phyloP scores from a whole-genome alignment of 1,140 invertebrate genomes.

The Tenebrio molitor region DNA sequence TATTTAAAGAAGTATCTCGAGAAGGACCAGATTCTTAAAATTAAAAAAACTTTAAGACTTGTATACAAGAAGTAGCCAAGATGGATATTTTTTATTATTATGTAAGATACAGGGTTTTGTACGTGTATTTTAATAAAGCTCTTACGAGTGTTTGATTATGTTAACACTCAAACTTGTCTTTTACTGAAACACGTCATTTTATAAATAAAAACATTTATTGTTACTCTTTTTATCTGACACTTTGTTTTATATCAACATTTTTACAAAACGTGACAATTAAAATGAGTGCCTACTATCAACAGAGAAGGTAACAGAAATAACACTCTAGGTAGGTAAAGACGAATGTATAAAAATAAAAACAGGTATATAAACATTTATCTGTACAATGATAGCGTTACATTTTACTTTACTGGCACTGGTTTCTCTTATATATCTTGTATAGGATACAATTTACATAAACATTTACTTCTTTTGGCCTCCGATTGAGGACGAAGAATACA shows the following conservation, averaged over 20 bases:
- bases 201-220: constrained; percentile 47
- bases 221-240: not conserved
- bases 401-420: constrained; percentile 32
- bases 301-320: constrained; percentile 21
- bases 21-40: constrained; percentile 55
- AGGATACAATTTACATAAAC: constrained; percentile 22
- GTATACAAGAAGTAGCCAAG: constrained; percentile 11
- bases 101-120: constrained; percentile 29
- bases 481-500: not conserved
- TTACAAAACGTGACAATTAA: constrained; percentile 30
- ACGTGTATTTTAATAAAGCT: constrained; percentile 23
- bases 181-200: too few species aligned
- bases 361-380: constrained; percentile 41
- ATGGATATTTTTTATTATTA: constrained; percentile 24
- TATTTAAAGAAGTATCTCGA: constrained; percentile 62
- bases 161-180: too few species aligned
- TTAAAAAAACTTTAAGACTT: constrained; percentile 53
- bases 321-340: constrained; percentile 5
- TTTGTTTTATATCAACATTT: constrained; percentile 7
- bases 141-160: not conserved
- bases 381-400: constrained; percentile 32
- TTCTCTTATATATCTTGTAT: constrained; percentile 18
- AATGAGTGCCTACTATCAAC: constrained; percentile 18
- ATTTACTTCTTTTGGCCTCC: constrained; percentile 10
- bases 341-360: constrained; percentile 47